Conservation (phyloP, 2,113 vertebrate genomes). For the Eptatretus burgeri region DNA sequence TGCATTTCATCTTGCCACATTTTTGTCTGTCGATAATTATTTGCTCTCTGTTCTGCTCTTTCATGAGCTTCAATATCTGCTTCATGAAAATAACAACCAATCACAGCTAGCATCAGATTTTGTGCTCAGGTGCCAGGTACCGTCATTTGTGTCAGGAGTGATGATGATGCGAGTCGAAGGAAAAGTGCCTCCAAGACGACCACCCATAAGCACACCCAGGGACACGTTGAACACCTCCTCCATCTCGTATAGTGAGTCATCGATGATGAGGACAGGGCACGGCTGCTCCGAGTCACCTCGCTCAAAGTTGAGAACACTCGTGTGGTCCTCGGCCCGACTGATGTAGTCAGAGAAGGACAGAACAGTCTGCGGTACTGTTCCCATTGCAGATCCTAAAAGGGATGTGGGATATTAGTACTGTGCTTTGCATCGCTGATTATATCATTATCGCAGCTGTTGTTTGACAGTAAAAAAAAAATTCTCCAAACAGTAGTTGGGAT, state of each 20-base stretch:
- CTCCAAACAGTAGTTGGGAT: too few species aligned
- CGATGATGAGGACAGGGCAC: conserved; percentile 46
- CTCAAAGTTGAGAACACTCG: conserved; percentile 45
- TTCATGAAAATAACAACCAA: too few species aligned
- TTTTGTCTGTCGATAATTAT: too few species aligned
- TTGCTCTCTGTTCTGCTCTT: too few species aligned
- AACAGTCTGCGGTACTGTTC: conserved; percentile 40
- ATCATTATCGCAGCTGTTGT: too few species aligned
- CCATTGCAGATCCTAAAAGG: conserved; percentile 35
- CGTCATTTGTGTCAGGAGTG: conserved; percentile 38
- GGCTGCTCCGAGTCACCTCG: conserved; percentile 33
- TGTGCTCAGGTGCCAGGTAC: conserved; percentile 16
- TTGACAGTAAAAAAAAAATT: too few species aligned
- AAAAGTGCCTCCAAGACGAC: conserved; percentile 34
- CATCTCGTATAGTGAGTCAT: conserved; percentile 53
- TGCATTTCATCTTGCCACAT: too few species aligned
- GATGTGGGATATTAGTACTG: too few species aligned
- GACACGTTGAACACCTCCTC: conserved; percentile 47
- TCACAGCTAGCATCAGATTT: too few species aligned
- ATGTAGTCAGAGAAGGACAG: conserved; percentile 79
- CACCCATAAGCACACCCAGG: conserved; percentile 48
- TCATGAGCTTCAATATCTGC: too few species aligned
- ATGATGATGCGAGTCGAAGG: conserved; percentile 28
- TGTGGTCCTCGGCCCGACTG: conserved; percentile 47
- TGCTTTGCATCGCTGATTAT: too few species aligned